Conservation (phyloP, 2,888 invertebrate species). For the Tetheella fluctuosa region DNA sequence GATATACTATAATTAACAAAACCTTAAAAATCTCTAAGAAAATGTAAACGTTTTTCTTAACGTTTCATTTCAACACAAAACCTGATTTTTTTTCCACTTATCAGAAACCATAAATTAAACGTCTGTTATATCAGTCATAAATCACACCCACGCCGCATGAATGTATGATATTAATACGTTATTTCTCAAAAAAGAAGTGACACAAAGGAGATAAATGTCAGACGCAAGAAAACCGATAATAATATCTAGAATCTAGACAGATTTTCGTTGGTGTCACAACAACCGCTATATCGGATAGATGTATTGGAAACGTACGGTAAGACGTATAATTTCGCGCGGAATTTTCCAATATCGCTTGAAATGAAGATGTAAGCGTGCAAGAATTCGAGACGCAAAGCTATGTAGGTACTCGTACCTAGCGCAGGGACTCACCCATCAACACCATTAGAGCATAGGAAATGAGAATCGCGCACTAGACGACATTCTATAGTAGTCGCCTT, state of each 20-base stretch:
- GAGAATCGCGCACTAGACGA: background rate
- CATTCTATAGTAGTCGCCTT: background rate
- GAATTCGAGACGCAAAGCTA: conserved; percentile 41
- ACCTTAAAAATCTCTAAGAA: background rate
- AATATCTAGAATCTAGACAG: background rate
- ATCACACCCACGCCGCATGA: conserved; percentile 8
- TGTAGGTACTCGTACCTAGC: conserved; percentile 24
- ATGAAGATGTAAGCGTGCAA: conserved; percentile 52
- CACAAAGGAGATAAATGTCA: background rate
- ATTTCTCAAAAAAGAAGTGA: background rate
- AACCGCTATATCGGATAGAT: conserved; percentile 13
- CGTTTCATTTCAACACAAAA: background rate
- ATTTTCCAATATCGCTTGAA: conserved; percentile 60
- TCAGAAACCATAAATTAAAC: background rate
- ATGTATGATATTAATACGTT: conserved; percentile 1
- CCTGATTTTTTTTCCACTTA: background rate
- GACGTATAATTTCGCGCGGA: conserved; percentile 50
- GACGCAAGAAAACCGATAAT: background rate
- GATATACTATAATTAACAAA: too few species aligned
- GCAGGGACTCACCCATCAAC: background rate
- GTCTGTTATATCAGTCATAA: background rate
- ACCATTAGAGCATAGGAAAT: conserved; percentile 9
- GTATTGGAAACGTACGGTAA: conserved; percentile 30
- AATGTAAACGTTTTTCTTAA: background rate
- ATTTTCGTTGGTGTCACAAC: background rate